Conservation (phyloP, 1,140 invertebrate species). For the Arion vulgaris region DNA sequence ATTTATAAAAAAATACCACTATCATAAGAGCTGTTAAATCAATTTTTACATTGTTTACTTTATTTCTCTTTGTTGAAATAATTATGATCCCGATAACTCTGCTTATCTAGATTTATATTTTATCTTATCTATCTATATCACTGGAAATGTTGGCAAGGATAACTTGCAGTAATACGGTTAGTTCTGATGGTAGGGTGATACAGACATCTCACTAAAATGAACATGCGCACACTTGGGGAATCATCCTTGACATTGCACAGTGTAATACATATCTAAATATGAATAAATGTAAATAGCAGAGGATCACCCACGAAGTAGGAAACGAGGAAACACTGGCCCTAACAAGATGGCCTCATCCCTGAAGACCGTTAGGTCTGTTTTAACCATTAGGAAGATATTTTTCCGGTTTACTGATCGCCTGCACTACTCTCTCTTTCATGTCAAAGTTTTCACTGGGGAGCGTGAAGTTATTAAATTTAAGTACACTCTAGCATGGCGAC, state of each 20-base stretch:
- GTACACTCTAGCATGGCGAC: background rate
- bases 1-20: no score
- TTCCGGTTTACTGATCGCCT: background rate
- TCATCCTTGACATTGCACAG: background rate
- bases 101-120: no score
- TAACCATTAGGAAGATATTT: background rate
- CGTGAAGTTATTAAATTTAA: slow-evolving; percentile 3
- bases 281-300: background rate
- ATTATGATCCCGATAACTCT: no score
- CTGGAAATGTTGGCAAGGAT: no score
- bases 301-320: slow-evolving; percentile 5
- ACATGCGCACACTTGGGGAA: background rate
- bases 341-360: background rate
- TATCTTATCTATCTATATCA: no score
- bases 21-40: no score
- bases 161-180: no score
- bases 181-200: no score
- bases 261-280: background rate
- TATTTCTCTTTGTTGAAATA: no score
- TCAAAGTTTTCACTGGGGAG: slow-evolving; percentile 5
- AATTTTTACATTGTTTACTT: no score
- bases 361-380: background rate
- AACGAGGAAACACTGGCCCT: background rate
- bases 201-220: no score
- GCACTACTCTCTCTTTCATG: background rate